Evolutionary conservation across 2,797 vertebrate genomes (phyloP).

Genomic region (Paguma larvata): DNA sequence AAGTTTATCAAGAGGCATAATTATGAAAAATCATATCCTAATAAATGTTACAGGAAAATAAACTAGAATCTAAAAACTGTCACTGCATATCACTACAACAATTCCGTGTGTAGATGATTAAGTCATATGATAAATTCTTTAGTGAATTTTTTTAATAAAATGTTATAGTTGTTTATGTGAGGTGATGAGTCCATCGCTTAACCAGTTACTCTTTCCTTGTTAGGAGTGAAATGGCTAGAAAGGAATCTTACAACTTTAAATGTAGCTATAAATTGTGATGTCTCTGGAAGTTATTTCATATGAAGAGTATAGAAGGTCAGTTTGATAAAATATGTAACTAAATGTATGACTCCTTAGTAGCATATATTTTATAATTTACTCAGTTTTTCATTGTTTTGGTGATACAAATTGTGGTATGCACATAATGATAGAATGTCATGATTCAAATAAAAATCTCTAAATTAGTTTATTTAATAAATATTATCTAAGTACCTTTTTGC

Average conservation of each 20-base stretch:
- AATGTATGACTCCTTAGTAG: background rate
- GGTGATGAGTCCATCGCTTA: background rate
- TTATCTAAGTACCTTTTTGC: background rate
- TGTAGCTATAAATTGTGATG: background rate
- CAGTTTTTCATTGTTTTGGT: background rate
- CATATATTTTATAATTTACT: background rate
- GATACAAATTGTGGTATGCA: background rate
- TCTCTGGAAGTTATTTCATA: conserved; percentile 23
- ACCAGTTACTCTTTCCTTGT: background rate
- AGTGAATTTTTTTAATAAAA: background rate
- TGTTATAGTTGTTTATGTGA: background rate
- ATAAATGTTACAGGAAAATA: background rate
- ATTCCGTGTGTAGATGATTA: background rate
- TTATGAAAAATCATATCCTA: background rate
- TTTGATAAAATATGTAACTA: background rate
- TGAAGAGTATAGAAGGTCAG: background rate
- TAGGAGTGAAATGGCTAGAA: background rate
- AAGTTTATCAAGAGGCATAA: background rate
- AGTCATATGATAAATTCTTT: background rate
- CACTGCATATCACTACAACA: background rate
- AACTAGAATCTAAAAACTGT: background rate
- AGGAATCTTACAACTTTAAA: background rate
- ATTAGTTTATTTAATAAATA: background rate
- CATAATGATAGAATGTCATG: background rate
- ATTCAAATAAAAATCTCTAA: conserved; percentile 6